A percentile compares a stretch with the other conserved stretches of the same genome.
phyloP scores from a whole-genome alignment of 2,888 invertebrate species.

The Altica lythri region DNA sequence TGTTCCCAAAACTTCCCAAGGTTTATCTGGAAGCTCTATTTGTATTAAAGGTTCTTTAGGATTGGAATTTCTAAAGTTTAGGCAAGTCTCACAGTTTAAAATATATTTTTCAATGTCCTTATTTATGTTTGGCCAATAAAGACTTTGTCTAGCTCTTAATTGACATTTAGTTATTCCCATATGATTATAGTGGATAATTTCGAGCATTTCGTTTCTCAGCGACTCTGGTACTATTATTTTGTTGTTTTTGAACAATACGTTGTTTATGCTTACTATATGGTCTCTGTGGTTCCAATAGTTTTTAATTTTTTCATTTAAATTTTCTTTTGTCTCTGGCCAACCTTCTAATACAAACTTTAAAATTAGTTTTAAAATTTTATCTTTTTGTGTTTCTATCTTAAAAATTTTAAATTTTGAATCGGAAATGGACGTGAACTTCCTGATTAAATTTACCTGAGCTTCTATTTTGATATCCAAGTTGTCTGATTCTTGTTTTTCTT shows the following conservation, averaged over 20 bases:
- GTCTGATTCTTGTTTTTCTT: too few relatives aligned
- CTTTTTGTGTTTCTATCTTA: conserved; percentile 3
- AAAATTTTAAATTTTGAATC: background rate
- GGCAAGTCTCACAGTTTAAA: conserved; percentile 25
- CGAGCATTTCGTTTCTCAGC: conserved; percentile 25
- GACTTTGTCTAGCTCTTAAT: conserved; percentile 21
- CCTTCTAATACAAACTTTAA: conserved; percentile 17
- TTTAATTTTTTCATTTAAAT: conserved; percentile 11
- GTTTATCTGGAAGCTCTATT: conserved; percentile 25
- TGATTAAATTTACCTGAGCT: too few relatives aligned
- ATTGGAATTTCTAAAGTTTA: conserved; percentile 26
- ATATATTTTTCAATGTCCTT: conserved; percentile 28
- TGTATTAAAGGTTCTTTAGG: conserved; percentile 26
- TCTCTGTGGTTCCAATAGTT: conserved; percentile 2
- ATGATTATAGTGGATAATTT: conserved; percentile 30
- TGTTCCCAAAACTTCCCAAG: conserved; percentile 28
- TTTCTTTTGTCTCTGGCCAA: conserved; percentile 22
- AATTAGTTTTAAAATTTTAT: conserved; percentile 4
- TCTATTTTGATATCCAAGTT: too few relatives aligned
- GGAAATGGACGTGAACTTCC: too few relatives aligned
- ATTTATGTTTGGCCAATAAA: conserved; percentile 32
- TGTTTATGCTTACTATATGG: conserved; percentile 1
- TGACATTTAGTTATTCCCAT: conserved; percentile 32
- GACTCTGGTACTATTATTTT: conserved; percentile 24
- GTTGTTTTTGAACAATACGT: conserved; percentile 22